Evolutionary conservation across 2,113 vertebrate genomes (phyloP).

Genomic region (Erythrocercus mccallii): DNA sequence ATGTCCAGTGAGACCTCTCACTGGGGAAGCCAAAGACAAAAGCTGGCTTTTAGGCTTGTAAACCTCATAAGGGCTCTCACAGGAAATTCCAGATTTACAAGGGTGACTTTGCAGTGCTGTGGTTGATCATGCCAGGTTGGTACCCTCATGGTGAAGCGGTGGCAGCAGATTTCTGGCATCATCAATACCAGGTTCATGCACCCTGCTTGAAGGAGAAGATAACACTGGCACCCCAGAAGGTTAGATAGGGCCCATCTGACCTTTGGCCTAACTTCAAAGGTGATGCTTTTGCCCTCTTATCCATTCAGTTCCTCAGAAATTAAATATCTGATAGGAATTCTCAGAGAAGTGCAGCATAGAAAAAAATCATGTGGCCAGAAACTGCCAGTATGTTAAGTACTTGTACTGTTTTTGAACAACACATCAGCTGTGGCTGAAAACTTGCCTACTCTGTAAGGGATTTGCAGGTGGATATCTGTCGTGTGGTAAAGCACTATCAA

Average conservation of each 20-base stretch:
- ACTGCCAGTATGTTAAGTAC: background rate
- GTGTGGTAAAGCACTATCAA: rapidly evolving
- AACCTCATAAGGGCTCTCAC: background rate
- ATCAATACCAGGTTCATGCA: background rate
- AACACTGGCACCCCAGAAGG: rapidly evolving
- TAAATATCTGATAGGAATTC: background rate
- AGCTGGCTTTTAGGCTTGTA: background rate
- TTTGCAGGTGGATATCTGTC: background rate
- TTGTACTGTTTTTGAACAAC: background rate
- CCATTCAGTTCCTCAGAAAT: background rate
- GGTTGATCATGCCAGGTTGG: rapidly evolving
- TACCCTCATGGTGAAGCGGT: rapidly evolving
- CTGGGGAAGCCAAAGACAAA: background rate
- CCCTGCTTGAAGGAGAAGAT: background rate
- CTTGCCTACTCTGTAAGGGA: background rate
- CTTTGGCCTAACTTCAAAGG: background rate
- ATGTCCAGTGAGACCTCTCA: background rate
- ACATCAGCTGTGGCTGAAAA: background rate
- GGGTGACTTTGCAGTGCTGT: background rate
- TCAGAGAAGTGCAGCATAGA: background rate
- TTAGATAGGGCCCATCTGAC: background rate
- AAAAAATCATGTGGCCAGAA: background rate
- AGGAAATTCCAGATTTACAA: background rate
- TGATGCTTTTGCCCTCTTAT: background rate
- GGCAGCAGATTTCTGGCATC: rapidly evolving